Conservation (phyloP, 2,797 vertebrate species). For the Pantherophis alleghaniensis region DNA sequence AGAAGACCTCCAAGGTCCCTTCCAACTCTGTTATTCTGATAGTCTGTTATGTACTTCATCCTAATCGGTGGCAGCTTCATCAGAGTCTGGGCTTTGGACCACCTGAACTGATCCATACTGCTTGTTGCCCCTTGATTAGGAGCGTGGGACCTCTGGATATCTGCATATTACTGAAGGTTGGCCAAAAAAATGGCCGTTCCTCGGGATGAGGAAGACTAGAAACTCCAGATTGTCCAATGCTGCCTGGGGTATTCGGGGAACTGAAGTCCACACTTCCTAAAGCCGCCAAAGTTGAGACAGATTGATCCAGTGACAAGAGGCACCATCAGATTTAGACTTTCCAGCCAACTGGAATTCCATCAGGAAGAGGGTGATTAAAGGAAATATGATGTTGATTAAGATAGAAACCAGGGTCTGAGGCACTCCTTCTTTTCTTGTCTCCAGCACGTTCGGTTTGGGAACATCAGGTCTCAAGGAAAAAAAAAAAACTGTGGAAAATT, state of each 20-base stretch:
- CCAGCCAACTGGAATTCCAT: rapidly evolving
- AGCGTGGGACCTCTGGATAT: neutral
- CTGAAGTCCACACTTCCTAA: neutral
- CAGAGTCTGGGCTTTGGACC: neutral
- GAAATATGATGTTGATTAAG: neutral
- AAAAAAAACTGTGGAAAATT: slow-evolving; percentile 13
- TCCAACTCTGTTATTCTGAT: neutral
- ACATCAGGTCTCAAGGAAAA: neutral
- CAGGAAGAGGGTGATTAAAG: neutral
- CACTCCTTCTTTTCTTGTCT: neutral
- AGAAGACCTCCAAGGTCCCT: neutral
- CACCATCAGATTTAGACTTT: neutral
- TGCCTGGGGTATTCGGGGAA: neutral
- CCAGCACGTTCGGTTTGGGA: neutral
- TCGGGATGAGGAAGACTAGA: neutral
- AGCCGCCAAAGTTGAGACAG: neutral
- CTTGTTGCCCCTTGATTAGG: neutral
- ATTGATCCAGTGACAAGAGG: neutral
- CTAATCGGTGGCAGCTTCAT: neutral
- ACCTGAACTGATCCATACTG: neutral
- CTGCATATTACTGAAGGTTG: neutral
- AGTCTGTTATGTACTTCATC: neutral
- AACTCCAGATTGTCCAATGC: neutral
- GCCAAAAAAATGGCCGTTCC: neutral
- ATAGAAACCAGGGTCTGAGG: neutral